Evolutionary conservation across 2,113 vertebrate species (phyloP).

Genomic region (Benitochromis conjunctus): DNA sequence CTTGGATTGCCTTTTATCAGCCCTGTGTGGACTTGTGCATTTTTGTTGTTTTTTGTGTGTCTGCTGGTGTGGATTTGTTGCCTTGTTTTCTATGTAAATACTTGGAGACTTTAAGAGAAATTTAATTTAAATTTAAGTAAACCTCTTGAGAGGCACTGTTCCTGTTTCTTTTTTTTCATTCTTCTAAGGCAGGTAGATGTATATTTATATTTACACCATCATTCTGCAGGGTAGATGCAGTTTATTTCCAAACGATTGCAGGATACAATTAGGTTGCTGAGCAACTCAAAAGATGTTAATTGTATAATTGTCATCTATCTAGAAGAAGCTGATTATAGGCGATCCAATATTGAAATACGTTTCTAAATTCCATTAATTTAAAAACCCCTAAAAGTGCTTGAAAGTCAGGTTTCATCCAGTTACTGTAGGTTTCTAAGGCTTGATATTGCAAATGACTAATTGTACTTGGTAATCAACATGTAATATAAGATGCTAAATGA

Average conservation of each 20-base stretch:
- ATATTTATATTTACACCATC: neutral
- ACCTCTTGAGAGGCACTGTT: neutral
- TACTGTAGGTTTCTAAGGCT: neutral
- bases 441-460: neutral
- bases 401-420: neutral
- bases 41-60: neutral
- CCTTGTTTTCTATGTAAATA: neutral
- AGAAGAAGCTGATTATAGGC: neutral
- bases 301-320: neutral
- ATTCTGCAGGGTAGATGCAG: neutral
- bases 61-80: neutral
- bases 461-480: neutral
- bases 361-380: neutral
- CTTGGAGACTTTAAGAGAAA: neutral
- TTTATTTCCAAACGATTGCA: neutral
- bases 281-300: neutral
- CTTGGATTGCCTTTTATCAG: constrained; percentile 47
- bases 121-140: neutral
- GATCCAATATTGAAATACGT: neutral
- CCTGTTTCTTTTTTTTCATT: neutral
- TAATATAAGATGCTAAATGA: neutral
- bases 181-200: neutral
- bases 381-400: neutral
- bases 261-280: neutral
- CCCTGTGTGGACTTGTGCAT: neutral